Evolutionary conservation across 1,140 invertebrate species (phyloP).

Genomic region (Scaptomyza montana): DNA sequence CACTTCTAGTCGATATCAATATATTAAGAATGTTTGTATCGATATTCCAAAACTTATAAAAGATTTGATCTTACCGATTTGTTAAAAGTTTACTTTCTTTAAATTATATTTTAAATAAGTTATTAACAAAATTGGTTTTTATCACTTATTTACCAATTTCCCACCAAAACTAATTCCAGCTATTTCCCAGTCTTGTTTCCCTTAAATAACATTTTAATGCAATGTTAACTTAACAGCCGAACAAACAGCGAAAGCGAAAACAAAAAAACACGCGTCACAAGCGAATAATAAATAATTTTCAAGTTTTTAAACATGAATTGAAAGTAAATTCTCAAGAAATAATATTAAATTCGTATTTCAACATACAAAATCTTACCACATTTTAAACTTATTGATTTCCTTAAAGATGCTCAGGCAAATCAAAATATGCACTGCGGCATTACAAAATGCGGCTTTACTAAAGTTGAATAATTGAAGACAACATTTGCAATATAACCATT

Average conservation of each 20-base stretch:
- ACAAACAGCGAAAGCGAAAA: not conserved
- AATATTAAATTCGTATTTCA: not conserved
- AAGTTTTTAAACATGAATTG: not conserved
- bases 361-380: not conserved
- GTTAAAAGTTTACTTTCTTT: not conserved
- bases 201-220: constrained; percentile 5
- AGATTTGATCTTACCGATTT: not conserved
- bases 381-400: not conserved
- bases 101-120: not conserved
- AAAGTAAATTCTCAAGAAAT: not conserved
- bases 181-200: not conserved
- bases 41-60: not conserved
- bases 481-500: not conserved
- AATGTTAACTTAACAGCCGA: constrained; percentile 5
- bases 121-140: no score
- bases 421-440: not conserved
- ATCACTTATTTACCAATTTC: no score
- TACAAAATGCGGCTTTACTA: not conserved
- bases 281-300: not conserved
- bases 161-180: no score
- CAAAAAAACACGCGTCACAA: constrained; percentile 15
- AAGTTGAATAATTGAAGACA: not conserved
- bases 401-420: not conserved
- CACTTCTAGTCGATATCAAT: not conserved
- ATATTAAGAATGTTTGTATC: not conserved